phyloP scores from a whole-genome alignment of 2,797 vertebrate genomes.

The Phataginus tricuspis region DNA sequence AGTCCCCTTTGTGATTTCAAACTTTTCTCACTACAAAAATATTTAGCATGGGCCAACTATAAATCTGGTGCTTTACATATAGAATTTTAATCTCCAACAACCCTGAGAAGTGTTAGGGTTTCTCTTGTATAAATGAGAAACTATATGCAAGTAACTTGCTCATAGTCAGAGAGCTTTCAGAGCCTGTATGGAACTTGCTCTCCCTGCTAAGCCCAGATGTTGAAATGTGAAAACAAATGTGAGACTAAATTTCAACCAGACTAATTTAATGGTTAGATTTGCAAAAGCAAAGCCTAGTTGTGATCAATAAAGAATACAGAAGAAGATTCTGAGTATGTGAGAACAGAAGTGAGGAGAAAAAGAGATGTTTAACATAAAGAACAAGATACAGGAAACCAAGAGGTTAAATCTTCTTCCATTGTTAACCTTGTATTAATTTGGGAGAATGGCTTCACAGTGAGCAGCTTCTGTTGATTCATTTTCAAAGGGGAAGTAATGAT shows the following conservation, averaged over 20 bases:
- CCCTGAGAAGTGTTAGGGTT: neutral
- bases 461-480: neutral
- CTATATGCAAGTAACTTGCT: neutral
- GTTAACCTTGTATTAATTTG: neutral
- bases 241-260: neutral
- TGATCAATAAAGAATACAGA: neutral
- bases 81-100: slow-evolving; percentile 25
- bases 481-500: neutral
- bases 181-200: neutral
- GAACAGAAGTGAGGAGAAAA: neutral
- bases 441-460: neutral
- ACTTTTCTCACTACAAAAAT: neutral
- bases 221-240: neutral
- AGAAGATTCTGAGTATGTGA: neutral
- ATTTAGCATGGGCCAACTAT: neutral
- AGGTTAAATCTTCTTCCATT: neutral
- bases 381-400: neutral
- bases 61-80: neutral
- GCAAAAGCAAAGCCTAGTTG: neutral
- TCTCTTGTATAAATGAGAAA: slow-evolving; percentile 44
- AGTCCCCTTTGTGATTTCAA: neutral
- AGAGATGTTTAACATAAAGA: neutral
- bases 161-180: neutral
- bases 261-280: neutral
- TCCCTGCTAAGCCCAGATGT: neutral